Percentiles rank a stretch among this genome's conserved stretches.
Conservation (phyloP, 2,888 invertebrate genomes). For the Taenaris catops region DNA sequence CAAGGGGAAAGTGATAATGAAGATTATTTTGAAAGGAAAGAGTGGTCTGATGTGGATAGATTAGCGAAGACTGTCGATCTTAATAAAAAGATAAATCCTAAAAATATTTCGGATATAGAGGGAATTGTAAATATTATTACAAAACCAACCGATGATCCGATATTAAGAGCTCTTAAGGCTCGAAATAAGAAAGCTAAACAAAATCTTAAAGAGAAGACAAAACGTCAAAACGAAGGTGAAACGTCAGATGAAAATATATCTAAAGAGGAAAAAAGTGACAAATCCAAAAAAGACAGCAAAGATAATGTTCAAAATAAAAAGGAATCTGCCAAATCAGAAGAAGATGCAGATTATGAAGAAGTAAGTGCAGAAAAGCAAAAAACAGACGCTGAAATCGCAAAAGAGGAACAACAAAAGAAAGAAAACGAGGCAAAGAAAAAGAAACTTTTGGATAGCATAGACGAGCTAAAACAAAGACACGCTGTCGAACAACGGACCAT, state of each 20-base stretch:
- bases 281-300: conserved; percentile 15
- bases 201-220: conserved; percentile 16
- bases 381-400: conserved; percentile 20
- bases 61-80: conserved; percentile 28
- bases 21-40: conserved; percentile 61
- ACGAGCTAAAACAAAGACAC: conserved; percentile 59
- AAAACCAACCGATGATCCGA: conserved; percentile 30
- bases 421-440: conserved; percentile 58
- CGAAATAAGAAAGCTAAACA: conserved; percentile 9
- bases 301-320: conserved; percentile 15
- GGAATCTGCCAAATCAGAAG: conserved; percentile 18
- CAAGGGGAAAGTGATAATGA: conserved; percentile 51
- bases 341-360: conserved; percentile 43
- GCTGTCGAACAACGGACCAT: conserved; percentile 53
- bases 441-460: conserved; percentile 54
- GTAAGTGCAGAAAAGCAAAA: conserved; percentile 36
- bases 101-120: conserved; percentile 45
- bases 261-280: conserved; percentile 22
- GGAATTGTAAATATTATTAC: conserved; percentile 56
- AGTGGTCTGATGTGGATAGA: conserved; percentile 56
- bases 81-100: conserved; percentile 20
- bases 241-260: conserved; percentile 14
- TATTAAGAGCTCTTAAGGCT: conserved; percentile 31
- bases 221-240: conserved; percentile 17
- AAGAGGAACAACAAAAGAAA: conserved; percentile 40